phyloP scores from a whole-genome alignment of 2,888 invertebrate species.

The Pammene fasciana region DNA sequence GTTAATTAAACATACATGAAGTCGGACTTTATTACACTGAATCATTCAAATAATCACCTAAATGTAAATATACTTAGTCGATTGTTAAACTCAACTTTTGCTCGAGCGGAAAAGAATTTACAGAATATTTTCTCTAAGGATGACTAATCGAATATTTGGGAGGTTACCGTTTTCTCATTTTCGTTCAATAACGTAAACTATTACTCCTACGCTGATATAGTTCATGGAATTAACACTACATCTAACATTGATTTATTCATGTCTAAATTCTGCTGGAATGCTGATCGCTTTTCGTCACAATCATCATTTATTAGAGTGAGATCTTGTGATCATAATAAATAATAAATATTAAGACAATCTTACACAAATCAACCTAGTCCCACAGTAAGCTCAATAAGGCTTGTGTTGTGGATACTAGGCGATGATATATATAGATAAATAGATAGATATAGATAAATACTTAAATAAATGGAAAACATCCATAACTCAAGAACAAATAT shows the following conservation, averaged over 20 bases:
- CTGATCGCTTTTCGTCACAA: neutral
- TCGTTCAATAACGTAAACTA: slow-evolving; percentile 36
- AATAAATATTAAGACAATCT: too few species aligned
- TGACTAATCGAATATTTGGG: slow-evolving; percentile 38
- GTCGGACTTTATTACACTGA: slow-evolving; percentile 1
- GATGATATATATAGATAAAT: too few species aligned
- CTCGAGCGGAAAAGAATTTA: slow-evolving; percentile 10
- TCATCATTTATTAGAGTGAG: too few species aligned
- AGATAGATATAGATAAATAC: too few species aligned
- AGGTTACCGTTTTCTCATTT: slow-evolving; percentile 31
- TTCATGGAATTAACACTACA: slow-evolving; percentile 2
- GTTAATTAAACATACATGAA: slow-evolving; percentile 6
- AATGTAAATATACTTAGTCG: slow-evolving; percentile 11
- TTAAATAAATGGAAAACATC: too few species aligned
- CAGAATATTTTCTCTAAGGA: slow-evolving; percentile 17
- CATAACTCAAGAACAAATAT: too few species aligned
- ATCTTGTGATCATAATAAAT: too few species aligned
- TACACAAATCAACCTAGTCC: too few species aligned
- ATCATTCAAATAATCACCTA: slow-evolving; percentile 5
- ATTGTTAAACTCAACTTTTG: slow-evolving; percentile 9
- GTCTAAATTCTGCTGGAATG: neutral
- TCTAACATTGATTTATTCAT: slow-evolving; percentile 8
- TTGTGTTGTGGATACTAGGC: too few species aligned
- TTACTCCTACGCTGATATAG: slow-evolving; percentile 18
- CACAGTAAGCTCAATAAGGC: too few species aligned